Conservation (phyloP, 2,113 vertebrate species). For the Carettochelys insculpta region DNA sequence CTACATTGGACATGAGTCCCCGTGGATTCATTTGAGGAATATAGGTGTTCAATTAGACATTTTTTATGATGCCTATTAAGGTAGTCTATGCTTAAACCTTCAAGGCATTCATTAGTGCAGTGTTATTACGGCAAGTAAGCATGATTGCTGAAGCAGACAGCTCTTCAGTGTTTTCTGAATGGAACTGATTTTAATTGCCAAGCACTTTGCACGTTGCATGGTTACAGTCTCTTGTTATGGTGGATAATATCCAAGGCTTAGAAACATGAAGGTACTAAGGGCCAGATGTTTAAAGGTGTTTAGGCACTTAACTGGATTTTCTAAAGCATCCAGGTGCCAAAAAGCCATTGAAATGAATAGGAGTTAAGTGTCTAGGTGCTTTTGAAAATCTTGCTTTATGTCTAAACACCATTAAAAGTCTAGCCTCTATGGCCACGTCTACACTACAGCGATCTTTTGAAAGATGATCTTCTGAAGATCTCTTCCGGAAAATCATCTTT, state of each 20-base stretch:
- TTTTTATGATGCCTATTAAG: conserved; percentile 50
- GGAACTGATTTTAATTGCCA: conserved; percentile 56
- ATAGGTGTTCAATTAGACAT: conserved; percentile 32
- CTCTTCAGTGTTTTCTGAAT: conserved; percentile 15
- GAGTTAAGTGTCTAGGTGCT: background rate
- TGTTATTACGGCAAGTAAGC: background rate
- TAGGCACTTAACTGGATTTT: background rate
- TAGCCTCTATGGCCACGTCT: no score
- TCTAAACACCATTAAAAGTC: background rate
- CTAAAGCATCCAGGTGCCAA: background rate
- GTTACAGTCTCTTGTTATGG: background rate
- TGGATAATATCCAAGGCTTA: background rate
- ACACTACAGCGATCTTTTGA: no score
- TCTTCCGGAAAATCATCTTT: no score
- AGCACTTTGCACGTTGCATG: background rate
- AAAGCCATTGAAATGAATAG: background rate
- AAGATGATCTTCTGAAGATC: no score
- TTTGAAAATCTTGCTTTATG: background rate
- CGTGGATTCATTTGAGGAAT: background rate
- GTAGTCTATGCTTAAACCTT: background rate
- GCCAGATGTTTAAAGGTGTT: background rate
- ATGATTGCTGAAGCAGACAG: conserved; percentile 28
- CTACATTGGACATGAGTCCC: conserved; percentile 7
- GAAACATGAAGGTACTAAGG: background rate
- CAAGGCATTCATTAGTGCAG: conserved; percentile 30